Percentiles rank a stretch among this genome's conserved stretches.
These are phyloP conservation scores for Calidris pygmaea DNA, from an alignment of 2,113 vertebrate species.

Conservation along the genomic window DNA sequence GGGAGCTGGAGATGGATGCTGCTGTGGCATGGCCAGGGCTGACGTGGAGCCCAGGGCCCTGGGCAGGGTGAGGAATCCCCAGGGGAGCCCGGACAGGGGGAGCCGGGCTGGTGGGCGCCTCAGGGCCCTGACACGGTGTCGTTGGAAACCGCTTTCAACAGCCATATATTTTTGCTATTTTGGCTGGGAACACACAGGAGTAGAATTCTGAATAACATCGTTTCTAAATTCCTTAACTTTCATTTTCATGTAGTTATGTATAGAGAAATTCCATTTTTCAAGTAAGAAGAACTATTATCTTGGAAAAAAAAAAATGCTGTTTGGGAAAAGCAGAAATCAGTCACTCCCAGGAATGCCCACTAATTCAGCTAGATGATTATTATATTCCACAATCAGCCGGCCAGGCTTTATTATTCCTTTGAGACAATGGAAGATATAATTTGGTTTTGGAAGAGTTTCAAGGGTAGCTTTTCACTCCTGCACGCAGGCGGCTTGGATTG, in stretches of 20 bases:
- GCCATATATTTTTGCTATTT: neutral
- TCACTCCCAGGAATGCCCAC: slow-evolving; percentile 38
- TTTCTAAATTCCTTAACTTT: neutral
- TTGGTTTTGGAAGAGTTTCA: slow-evolving; percentile 49
- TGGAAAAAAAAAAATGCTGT: neutral
- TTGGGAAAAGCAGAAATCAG: slow-evolving; percentile 28
- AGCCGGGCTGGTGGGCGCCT: neutral
- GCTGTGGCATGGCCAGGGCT: neutral
- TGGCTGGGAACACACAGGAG: neutral
- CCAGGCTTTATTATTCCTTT: slow-evolving; percentile 52
- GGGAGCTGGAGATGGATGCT: neutral
- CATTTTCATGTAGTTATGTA: neutral
- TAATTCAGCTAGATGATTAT: slow-evolving; percentile 47
- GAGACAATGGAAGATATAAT: slow-evolving; percentile 52
- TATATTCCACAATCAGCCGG: slow-evolving; percentile 34
- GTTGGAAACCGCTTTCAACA: neutral
- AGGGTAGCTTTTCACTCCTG: neutral
- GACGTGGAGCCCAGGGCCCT: neutral
- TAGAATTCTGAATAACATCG: neutral
- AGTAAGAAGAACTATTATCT: neutral
- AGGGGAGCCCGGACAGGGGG: neutral
- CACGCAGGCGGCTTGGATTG: neutral
- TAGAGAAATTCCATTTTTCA: neutral
- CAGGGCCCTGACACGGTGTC: no score
- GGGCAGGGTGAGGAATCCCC: neutral